A percentile compares a stretch with the other conserved stretches of the same genome.
Evolutionary conservation across 2,113 vertebrate genomes (phyloP).

Genomic region (Megaleporinus macrocephalus): DNA sequence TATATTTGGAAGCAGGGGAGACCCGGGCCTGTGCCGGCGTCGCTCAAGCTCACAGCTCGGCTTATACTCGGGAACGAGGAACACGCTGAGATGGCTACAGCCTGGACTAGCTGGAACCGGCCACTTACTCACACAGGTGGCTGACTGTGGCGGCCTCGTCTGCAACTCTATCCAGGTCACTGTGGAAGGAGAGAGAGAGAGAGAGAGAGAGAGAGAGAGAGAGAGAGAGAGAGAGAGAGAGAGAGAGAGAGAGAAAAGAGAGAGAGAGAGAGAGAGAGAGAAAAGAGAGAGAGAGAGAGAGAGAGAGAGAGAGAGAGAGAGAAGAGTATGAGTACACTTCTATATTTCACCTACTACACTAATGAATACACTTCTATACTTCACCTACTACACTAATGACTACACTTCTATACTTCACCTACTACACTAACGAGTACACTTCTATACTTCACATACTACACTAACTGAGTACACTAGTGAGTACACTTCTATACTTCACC

Average conservation of each 20-base stretch:
- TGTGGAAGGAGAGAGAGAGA: conserved; percentile 6
- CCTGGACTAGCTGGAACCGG: background rate
- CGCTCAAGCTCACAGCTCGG: background rate
- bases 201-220: background rate
- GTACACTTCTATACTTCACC: too few relatives aligned
- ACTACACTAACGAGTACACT: too few relatives aligned
- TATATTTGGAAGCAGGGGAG: conserved; percentile 11
- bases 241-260: background rate
- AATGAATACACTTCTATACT: too few relatives aligned
- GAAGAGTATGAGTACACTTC: too few relatives aligned
- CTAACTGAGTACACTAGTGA: too few relatives aligned
- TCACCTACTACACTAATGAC: too few relatives aligned
- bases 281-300: too few relatives aligned
- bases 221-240: conserved; percentile 23
- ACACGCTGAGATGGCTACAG: background rate
- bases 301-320: too few relatives aligned
- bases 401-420: too few relatives aligned
- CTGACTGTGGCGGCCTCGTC: conserved; percentile 21
- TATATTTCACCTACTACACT: too few relatives aligned
- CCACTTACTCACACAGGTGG: conserved; percentile 46
- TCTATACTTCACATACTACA: too few relatives aligned
- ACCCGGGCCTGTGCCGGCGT: background rate
- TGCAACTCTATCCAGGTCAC: conserved; percentile 47
- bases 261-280: too few relatives aligned
- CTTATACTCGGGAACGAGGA: background rate